These are phyloP conservation scores for Elaphurus davidianus DNA, from an alignment of 2,113 vertebrate species.

Conservation along the genomic window DNA sequence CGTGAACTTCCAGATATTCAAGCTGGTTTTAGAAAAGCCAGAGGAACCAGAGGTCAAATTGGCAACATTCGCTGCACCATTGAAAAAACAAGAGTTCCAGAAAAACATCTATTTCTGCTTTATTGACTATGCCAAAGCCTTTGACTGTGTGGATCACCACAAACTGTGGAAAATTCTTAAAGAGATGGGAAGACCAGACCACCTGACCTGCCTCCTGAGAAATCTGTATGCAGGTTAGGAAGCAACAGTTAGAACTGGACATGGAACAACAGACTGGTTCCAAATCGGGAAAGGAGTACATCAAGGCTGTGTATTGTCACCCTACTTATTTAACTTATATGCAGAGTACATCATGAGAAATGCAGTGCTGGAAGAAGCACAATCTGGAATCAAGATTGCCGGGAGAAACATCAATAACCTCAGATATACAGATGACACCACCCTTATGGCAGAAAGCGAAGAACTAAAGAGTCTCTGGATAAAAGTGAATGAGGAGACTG, in stretches of 20 bases:
- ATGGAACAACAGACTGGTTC: neutral
- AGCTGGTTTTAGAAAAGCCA: neutral
- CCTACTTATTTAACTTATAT: neutral
- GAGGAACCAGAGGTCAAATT: neutral
- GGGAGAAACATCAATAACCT: neutral
- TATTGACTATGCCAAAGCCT: neutral
- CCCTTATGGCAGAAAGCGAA: neutral
- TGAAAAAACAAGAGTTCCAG: neutral
- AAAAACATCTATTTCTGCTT: neutral
- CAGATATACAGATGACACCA: neutral
- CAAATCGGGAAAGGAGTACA: neutral
- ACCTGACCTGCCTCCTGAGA: neutral
- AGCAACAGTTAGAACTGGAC: neutral
- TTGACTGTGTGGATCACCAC: neutral
- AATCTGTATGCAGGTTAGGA: neutral
- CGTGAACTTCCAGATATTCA: neutral
- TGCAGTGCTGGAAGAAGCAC: neutral
- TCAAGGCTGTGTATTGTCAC: neutral
- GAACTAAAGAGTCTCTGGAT: neutral
- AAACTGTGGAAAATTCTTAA: neutral
- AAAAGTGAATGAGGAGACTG: neutral
- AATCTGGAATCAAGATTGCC: neutral
- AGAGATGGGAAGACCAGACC: neutral
- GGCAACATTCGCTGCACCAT: neutral
- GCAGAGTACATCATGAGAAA: neutral